Base-by-base conservation (phyloP, 2,888 invertebrate genomes). In the Punctoribates punctum region DNA sequence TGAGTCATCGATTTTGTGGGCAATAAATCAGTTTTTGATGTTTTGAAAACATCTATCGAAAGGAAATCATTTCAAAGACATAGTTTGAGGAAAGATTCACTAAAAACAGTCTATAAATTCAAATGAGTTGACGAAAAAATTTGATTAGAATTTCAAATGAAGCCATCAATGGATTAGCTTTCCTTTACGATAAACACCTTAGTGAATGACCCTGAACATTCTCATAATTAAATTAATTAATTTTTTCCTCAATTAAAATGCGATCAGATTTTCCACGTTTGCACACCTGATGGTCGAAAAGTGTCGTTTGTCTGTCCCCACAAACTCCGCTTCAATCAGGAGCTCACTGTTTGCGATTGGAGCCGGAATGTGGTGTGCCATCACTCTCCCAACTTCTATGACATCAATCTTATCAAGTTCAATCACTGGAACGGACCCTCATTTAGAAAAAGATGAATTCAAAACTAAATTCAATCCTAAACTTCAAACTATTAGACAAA, bases 321-420 rank as follows among this genome's bases (percentile, higher is more conserved):
- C 42, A 25, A 25, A 25, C 20, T 72, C 25, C 46, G 46, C 0
- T 72, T 72, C 46, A 72, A 72, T 25, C 72, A 72, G 23, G 38
- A 27, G 72, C 72, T 72, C 5, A 72, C 46, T 4, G 72, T 72
- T 34, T 72, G 72, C 20, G 72, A 72, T 23, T 72, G 72, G 72
- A 72, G 46, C 20, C 48, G 25, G 13, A 72, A 72, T 23, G 72
- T 72, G 20, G 48, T 48, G 1, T 72, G 72, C 11, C 3, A 13
- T 1, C 72, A 48, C 2, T 72, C 72, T 8, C 4, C 25, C 6
- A 6, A 25, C 3, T 72, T 42, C 9, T 72, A 42, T 15, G 46
- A 72, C 3, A 27, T 23, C 15, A 72, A 72, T 48, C 2, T 6
- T 8, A 15, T 72, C 2, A 72, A 72, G 38, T 72, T 72, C 27